Evolutionary conservation across 2,888 invertebrate genomes (phyloP).

Genomic region (Mayetiola destructor): DNA sequence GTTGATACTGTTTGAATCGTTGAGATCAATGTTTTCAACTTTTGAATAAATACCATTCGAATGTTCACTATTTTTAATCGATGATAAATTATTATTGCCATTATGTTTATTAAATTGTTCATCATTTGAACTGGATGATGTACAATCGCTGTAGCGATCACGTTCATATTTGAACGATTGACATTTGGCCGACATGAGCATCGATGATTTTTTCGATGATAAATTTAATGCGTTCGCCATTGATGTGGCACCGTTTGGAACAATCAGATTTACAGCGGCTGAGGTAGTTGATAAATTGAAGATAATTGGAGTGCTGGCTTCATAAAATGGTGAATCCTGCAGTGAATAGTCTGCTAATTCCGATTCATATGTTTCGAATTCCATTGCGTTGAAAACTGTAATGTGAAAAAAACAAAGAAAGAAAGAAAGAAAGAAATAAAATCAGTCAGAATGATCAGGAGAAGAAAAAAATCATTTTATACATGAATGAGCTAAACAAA

Average conservation of each 20-base stretch:
- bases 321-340: conserved; percentile 21
- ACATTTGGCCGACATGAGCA: neutral
- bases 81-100: neutral
- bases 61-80: neutral
- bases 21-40: neutral
- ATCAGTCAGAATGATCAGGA: too few species aligned
- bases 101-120: neutral
- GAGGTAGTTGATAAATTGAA: neutral
- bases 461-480: conserved; percentile 2
- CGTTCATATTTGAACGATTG: neutral
- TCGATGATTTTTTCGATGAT: conserved; percentile 1
- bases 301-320: conserved; percentile 16
- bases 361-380: conserved; percentile 20
- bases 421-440: neutral
- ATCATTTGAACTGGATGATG: neutral
- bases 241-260: neutral
- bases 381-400: conserved; percentile 19
- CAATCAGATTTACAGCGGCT: neutral
- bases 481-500: too few species aligned
- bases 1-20: neutral
- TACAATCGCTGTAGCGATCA: neutral
- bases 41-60: neutral
- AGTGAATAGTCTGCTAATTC: conserved; percentile 21
- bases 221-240: conserved; percentile 3
- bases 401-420: neutral